phyloP scores from a whole-genome alignment of 2,113 vertebrate species.

The Rhipidura dahli region DNA sequence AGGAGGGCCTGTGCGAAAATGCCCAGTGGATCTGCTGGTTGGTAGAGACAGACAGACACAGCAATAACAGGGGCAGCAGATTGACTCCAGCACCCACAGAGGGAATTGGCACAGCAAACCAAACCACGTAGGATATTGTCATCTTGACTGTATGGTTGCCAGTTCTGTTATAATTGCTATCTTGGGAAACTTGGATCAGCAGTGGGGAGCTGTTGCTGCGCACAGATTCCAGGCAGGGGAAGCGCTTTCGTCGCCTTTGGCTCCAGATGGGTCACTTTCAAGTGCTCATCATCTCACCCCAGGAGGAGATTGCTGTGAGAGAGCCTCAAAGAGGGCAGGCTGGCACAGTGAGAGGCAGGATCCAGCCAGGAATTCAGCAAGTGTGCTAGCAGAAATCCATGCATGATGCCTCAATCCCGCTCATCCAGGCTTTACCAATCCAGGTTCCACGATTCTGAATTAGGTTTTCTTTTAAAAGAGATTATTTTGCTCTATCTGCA shows the following conservation, averaged over 20 bases:
- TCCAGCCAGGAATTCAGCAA: not conserved
- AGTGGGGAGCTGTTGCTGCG: not conserved
- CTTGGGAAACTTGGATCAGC: not conserved
- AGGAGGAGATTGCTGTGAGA: not conserved
- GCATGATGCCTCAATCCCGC: accelerated
- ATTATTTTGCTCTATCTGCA: not conserved
- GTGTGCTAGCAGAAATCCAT: not conserved
- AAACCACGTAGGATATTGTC: not conserved
- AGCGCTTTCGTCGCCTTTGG: not conserved
- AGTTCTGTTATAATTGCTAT: slow-evolving; percentile 1
- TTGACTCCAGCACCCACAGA: not conserved
- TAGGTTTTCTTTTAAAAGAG: not conserved
- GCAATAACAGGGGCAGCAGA: not conserved
- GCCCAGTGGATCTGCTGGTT: slow-evolving; percentile 10
- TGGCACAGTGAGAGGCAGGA: not conserved
- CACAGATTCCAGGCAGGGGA: not conserved
- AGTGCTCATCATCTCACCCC: not conserved
- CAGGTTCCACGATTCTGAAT: not conserved
- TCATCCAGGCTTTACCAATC: not conserved
- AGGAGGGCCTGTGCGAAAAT: slow-evolving; percentile 47
- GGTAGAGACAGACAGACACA: not conserved
- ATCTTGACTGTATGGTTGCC: not conserved
- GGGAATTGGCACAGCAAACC: not conserved
- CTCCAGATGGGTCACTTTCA: slow-evolving; percentile 26
- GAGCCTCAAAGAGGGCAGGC: not conserved